phyloP scores from a whole-genome alignment of 1,140 invertebrate species.

The Charaxes varanes region DNA sequence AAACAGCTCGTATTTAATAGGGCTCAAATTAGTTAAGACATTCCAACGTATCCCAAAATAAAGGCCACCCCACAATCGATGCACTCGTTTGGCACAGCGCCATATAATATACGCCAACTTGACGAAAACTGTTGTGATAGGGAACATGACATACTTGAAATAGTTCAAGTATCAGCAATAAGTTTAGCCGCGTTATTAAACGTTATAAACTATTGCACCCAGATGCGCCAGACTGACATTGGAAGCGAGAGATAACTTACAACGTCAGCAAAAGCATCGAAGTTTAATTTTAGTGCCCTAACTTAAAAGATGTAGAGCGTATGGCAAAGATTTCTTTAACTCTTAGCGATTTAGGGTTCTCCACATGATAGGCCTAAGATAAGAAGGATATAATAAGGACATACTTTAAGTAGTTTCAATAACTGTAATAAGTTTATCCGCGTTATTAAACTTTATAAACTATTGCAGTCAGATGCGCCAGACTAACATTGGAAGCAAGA shows the following conservation, averaged over 20 bases:
- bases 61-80: constrained; percentile 1
- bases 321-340: no score
- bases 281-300: no score
- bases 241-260: no score
- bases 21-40: not conserved
- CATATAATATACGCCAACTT: constrained; percentile 8
- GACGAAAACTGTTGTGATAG: constrained; percentile 4
- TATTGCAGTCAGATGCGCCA: no score
- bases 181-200: not conserved
- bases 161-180: not conserved
- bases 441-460: not conserved
- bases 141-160: constrained; percentile 1
- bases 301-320: no score
- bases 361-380: no score
- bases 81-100: constrained; percentile 4
- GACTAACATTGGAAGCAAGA: no score
- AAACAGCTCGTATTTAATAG: no score
- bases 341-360: no score
- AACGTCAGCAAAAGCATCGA: no score
- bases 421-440: not conserved
- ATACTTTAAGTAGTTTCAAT: not conserved
- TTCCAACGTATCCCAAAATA: not conserved
- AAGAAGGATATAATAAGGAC: no score
- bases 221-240: no score
- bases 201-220: not conserved